Evolutionary conservation across 2,888 invertebrate genomes (phyloP).

Genomic region (Darwinula stevensoni): DNA sequence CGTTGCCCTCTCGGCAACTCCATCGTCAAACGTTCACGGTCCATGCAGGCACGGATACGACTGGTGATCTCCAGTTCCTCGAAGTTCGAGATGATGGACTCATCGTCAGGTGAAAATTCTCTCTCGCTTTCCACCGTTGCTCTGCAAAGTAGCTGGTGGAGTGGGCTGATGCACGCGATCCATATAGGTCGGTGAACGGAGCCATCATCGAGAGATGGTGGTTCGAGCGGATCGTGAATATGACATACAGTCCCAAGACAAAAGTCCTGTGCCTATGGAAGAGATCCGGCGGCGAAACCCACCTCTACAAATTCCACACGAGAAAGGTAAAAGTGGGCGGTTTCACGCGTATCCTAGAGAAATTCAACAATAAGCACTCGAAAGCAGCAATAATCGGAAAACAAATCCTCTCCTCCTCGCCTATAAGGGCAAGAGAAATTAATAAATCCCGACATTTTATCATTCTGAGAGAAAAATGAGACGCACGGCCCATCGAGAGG

Average conservation of each 20-base stretch:
- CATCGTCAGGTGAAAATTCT: constrained; percentile 13
- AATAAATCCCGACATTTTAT: too few species aligned
- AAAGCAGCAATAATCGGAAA: background rate
- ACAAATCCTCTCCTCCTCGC: background rate
- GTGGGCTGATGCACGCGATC: too few species aligned
- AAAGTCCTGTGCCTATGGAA: constrained; percentile 91
- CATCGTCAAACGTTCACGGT: constrained; percentile 96
- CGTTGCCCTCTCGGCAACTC: constrained; percentile 70
- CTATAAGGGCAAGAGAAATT: too few species aligned
- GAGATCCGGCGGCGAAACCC: constrained; percentile 71
- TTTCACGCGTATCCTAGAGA: background rate
- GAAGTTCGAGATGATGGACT: constrained; percentile 87
- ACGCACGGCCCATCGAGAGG: too few species aligned
- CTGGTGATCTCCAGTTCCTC: constrained; percentile 57
- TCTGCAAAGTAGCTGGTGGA: too few species aligned
- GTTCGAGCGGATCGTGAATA: constrained; percentile 94
- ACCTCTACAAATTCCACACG: constrained; percentile 92
- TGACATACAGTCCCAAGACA: constrained; percentile 98
- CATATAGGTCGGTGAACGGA: constrained; percentile 45
- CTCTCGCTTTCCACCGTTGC: background rate
- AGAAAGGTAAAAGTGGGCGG: constrained; percentile 44
- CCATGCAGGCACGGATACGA: constrained; percentile 74
- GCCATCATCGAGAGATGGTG: constrained; percentile 88
- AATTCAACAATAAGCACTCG: too few species aligned
- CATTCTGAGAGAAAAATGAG: too few species aligned